These are phyloP conservation scores for Drosophila nannoptera DNA, from an alignment of 1,140 invertebrate species.

Conservation along the genomic window DNA sequence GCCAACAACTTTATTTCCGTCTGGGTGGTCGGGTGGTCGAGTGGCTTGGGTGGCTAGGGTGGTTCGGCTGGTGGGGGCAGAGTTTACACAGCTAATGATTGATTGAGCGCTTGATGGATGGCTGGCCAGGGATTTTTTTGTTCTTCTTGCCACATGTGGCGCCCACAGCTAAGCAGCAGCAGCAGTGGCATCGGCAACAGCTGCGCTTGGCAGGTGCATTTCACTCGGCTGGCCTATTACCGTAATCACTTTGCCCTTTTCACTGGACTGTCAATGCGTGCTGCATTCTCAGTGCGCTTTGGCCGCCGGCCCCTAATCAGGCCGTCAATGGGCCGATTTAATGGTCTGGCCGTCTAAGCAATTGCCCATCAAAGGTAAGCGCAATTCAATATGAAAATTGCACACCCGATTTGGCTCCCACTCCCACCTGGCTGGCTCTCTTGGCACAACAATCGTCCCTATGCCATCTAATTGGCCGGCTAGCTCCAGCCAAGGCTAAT, in stretches of 20 bases:
- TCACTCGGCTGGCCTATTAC: conserved; percentile 64
- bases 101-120: conserved; percentile 74
- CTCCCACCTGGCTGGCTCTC: neutral
- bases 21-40: conserved; percentile 7
- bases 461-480: neutral
- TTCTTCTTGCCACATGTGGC: conserved; percentile 38
- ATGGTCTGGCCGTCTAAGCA: conserved; percentile 1
- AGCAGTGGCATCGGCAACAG: conserved; percentile 36
- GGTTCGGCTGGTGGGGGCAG: conserved; percentile 2
- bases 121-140: conserved; percentile 29
- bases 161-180: neutral
- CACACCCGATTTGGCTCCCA: conserved; percentile 28
- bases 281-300: conserved; percentile 44
- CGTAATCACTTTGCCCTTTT: conserved; percentile 75
- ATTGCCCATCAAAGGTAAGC: conserved; percentile 8
- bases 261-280: conserved; percentile 55
- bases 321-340: conserved; percentile 22
- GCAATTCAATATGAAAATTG: conserved; percentile 59
- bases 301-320: conserved; percentile 6
- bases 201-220: conserved; percentile 69
- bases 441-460: neutral
- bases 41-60: neutral
- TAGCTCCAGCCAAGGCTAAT: neutral
- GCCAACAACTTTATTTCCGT: conserved; percentile 48
- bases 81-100: conserved; percentile 71